Evolutionary conservation across 1,140 invertebrate genomes (phyloP).

Genomic region (Drosophila repletoides): DNA sequence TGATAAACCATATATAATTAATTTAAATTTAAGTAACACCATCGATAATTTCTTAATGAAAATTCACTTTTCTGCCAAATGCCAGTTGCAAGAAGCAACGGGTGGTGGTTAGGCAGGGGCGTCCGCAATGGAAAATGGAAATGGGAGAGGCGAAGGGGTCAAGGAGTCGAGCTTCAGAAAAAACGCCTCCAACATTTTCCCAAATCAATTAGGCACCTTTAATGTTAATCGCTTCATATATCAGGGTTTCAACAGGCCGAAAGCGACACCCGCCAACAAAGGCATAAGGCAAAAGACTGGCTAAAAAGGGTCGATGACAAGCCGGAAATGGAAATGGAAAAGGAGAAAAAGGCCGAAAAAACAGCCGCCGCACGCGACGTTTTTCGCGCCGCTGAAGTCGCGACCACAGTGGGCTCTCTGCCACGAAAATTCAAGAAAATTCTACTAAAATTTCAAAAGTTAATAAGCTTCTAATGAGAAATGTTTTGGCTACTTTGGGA

Average conservation of each 20-base stretch:
- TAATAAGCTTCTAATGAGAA: too few relatives aligned
- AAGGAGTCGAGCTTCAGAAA: too few relatives aligned
- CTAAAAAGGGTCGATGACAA: slow-evolving; percentile 68
- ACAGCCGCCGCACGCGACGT: slow-evolving; percentile 72
- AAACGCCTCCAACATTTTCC: too few relatives aligned
- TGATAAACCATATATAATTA: slow-evolving; percentile 67
- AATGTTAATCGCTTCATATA: slow-evolving; percentile 76
- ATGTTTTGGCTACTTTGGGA: too few relatives aligned
- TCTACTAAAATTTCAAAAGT: too few relatives aligned
- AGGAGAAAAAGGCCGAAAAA: slow-evolving; percentile 45
- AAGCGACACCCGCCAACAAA: slow-evolving; percentile 50
- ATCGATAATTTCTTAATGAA: slow-evolving; percentile 62
- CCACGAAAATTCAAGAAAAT: too few relatives aligned
- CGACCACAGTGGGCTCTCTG: too few relatives aligned
- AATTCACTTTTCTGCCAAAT: slow-evolving; percentile 28
- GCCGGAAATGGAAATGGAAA: slow-evolving; percentile 33
- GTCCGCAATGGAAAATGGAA: too few relatives aligned
- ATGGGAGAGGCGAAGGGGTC: too few relatives aligned
- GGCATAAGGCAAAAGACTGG: not conserved
- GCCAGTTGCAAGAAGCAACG: too few relatives aligned
- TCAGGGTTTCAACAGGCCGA: slow-evolving; percentile 44
- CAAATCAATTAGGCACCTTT: slow-evolving; percentile 73
- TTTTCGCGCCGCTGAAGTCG: slow-evolving; percentile 50
- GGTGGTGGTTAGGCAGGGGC: too few relatives aligned
- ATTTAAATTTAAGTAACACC: slow-evolving; percentile 61